Evolutionary conservation across 1,140 invertebrate genomes (phyloP), one percentile per base, ranked within the genome.

Genomic region (Drosophila paulistorum): DNA sequence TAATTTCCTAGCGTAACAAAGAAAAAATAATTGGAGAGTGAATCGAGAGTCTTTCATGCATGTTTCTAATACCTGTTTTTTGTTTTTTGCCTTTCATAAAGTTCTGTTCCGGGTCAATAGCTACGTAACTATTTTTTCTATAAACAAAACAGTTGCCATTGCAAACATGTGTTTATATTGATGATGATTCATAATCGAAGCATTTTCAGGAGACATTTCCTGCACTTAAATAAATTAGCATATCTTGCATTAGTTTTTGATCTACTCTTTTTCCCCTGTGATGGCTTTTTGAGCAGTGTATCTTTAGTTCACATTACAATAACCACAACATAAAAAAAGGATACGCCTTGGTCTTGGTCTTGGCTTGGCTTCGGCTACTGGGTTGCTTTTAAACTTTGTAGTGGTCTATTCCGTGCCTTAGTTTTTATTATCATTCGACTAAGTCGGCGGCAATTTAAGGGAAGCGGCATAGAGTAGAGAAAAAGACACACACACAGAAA

Each of bases 241-340:
- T 76, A 76, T 76, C 74, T 10, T 13, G 3, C 42, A 75, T 76
- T 54, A 39, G 41, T 33, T 13, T 65, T 59, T 37, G 7, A 17
- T 48, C 7, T 5, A 0, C 45, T 20, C 1, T 20, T 20, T 48
- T 26, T 26, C 23, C 23, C 23, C 3, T 26, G 23, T 26, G 23
- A 26, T 3, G 45, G 45, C 0, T 26, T 23, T 61, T 23, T 61
- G 58, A 30, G 58, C 83, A 87, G 83, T 86, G 83, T 83, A 83
- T 26, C 72, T 77, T 48, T 67, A 33, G 35, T 59, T 59, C 67
- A 75, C 81, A 89, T 89, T 89, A 87, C 83, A 87, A 89, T 87
- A 89, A 89, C 83, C 83, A 86, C 83, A 89, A 81, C 84, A 87
- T 87, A 89, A 87, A 85, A 89, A 86, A 90, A 89, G 84, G 84